A percentile compares a stretch with the other conserved stretches of the same genome.
Conservation (phyloP, 92 coral and sea anemone genomes). For the Actinernus sp. region DNA sequence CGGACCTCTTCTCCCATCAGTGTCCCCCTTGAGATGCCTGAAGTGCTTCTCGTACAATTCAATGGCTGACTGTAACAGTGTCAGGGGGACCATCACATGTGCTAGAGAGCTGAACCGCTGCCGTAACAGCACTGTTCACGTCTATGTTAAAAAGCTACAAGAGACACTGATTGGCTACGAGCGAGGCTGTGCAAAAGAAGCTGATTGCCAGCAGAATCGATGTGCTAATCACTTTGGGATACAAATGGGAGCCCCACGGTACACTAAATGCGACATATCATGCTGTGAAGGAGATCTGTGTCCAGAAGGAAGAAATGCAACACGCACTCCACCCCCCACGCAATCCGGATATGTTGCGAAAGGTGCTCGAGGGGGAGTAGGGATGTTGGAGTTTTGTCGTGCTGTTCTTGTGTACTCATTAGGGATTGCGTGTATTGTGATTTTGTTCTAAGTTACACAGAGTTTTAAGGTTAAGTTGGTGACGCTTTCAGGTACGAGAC, state of each 20-base stretch:
- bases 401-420: too few species aligned
- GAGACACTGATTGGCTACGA: conserved; percentile 28
- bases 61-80: conserved; percentile 44
- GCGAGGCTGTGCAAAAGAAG: conserved; percentile 48
- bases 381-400: too few species aligned
- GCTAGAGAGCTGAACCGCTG: conserved; percentile 32
- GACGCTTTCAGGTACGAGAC: too few species aligned
- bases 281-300: conserved; percentile 63
- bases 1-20: too few species aligned
- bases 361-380: conserved; percentile 72
- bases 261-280: conserved; percentile 32
- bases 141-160: conserved; percentile 18
- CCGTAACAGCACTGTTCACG: conserved; percentile 57
- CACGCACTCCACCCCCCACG: conserved; percentile 7
- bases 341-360: not conserved
- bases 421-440: too few species aligned
- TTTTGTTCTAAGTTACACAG: too few species aligned
- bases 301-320: conserved; percentile 42
- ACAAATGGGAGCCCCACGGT: not conserved
- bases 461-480: too few species aligned
- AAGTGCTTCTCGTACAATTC: conserved; percentile 64
- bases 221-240: conserved; percentile 52
- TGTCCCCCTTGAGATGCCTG: conserved; percentile 65
- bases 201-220: conserved; percentile 31
- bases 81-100: conserved; percentile 14